Evolutionary conservation across 2,888 invertebrate genomes (phyloP).

Genomic region (Pinctada fucata): DNA sequence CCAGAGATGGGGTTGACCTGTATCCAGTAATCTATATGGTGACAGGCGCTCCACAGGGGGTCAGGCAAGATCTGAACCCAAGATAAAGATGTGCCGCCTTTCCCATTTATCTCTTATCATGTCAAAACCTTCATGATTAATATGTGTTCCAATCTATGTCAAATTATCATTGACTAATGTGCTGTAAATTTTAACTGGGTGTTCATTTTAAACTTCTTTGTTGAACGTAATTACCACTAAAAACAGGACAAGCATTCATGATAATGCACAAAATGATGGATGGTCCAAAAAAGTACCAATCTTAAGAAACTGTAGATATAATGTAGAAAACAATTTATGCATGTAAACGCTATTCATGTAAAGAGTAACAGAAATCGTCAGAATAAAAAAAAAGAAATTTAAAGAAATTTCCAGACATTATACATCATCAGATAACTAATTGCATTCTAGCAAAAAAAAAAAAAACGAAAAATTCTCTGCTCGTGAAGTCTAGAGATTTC

Average conservation of each 20-base stretch:
- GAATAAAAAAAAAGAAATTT: neutral
- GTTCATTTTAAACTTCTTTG: neutral
- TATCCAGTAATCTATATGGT: conserved; percentile 20
- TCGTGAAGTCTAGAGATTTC: too few relatives aligned
- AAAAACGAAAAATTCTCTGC: too few relatives aligned
- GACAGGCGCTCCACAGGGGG: conserved; percentile 24
- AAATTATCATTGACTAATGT: conserved; percentile 4
- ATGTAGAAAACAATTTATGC: too few relatives aligned
- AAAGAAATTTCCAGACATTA: neutral
- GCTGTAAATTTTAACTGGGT: neutral
- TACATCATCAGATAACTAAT: too few relatives aligned
- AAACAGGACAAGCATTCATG: neutral
- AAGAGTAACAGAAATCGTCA: neutral
- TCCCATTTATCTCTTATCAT: conserved; percentile 28
- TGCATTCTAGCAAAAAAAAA: too few relatives aligned
- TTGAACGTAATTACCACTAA: neutral
- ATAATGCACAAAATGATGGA: neutral
- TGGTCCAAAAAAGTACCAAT: too few relatives aligned
- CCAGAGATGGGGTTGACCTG: conserved; percentile 1
- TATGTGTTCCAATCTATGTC: conserved; percentile 10
- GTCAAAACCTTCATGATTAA: conserved; percentile 20
- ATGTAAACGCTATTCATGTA: too few relatives aligned
- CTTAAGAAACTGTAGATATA: too few relatives aligned
- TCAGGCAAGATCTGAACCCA: conserved; percentile 13
- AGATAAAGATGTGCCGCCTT: conserved; percentile 29